Base-by-base conservation (phyloP, 2,113 vertebrate genomes). In the Columba janthina region DNA sequence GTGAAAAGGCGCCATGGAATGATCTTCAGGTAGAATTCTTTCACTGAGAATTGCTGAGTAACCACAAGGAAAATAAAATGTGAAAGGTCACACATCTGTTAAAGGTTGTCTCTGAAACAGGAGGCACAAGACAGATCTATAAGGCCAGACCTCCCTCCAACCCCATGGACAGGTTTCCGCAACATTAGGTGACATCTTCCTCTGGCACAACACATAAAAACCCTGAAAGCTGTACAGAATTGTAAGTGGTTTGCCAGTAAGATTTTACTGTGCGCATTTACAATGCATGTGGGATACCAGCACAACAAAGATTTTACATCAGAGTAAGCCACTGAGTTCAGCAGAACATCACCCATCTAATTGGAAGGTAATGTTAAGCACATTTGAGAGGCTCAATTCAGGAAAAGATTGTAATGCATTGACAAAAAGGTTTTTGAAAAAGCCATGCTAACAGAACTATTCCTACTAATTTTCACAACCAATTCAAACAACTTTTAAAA, bases 1-100 rank as follows among this genome's bases (percentile, higher is more conserved):
- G 99, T 99, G 89, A 99, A 99, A 97, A 99, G 99, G 85, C 99
- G 99, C 99, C 99, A 99, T 3, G 99, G 99, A 97, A 99, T 99
- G 94, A 99, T 99, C 97, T 99, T 99, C 98, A 99, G 97, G 97
- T 99, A 99, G 97, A 99, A 99, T 86, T 99, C 99, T 97, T 99
- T 99, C 92, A 99, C 99, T n/a, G 99, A 99, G 90, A 99, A 98
- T 99, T 99, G 99, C 99, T 99, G 97, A 77, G 89, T 65, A 95
- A 92, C 9, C 97, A 97, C 90, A 97, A 91, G 70, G 80, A 80
- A 84, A 93, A 96, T 31, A 91, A 93, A 94, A 82, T 3, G 15
- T 88, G 76, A 92, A 32, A 69, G 24, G 31, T 91, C 42, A 94
- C 11, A 22, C 32, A 61, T 82, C 50, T 58, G 21, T 74, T 56